These are phyloP conservation scores for Python bivittatus DNA, from an alignment of 2,113 vertebrate species.

Conservation along the genomic window DNA sequence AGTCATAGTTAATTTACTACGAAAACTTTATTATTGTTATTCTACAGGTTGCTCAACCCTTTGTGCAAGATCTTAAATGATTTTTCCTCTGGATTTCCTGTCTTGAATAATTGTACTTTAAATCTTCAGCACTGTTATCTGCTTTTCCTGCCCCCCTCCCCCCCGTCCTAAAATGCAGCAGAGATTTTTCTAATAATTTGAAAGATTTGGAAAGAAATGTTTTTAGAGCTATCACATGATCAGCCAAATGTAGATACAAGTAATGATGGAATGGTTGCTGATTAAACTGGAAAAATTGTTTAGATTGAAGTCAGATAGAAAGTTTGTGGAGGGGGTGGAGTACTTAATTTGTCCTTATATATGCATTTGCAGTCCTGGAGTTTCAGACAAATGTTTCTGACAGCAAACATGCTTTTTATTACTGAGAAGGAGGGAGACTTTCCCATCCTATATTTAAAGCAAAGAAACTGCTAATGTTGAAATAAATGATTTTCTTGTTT, in stretches of 20 bases:
- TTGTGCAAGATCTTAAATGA: not conserved
- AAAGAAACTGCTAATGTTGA: not conserved
- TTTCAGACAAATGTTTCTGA: not conserved
- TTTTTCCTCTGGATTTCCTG: not conserved
- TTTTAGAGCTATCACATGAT: not conserved
- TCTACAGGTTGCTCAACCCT: not conserved
- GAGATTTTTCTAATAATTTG: not conserved
- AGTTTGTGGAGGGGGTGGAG: not conserved
- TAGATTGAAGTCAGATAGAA: not conserved
- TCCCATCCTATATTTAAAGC: not conserved
- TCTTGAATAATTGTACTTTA: not conserved
- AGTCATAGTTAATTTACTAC: not conserved
- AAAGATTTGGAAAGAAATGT: not conserved
- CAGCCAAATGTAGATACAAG: not conserved
- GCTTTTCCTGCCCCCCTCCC: not conserved
- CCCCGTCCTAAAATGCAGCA: not conserved
- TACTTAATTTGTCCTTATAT: not conserved
- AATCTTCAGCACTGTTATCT: not conserved
- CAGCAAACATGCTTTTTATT: not conserved
- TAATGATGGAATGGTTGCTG: not conserved
- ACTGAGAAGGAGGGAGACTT: not conserved
- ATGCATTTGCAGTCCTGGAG: not conserved
- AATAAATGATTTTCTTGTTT: not conserved
- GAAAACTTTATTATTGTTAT: not conserved
- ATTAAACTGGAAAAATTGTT: not conserved